Evolutionary conservation across 2,113 vertebrate genomes (phyloP).

Genomic region (Steatornis caripensis): DNA sequence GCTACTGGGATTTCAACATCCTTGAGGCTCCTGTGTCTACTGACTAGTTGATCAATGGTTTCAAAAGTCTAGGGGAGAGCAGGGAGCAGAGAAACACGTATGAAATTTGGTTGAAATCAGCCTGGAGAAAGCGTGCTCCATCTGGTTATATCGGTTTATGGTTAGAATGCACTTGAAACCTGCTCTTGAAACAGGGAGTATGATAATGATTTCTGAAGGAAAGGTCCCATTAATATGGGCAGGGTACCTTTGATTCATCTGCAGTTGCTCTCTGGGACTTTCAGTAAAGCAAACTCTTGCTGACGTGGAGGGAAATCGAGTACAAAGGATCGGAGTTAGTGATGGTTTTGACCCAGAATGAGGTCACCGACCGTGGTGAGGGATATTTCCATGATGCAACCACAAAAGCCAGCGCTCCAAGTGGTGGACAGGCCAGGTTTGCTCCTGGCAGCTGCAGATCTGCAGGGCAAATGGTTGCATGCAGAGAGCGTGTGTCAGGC

Average conservation of each 20-base stretch:
- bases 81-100: neutral
- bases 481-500: no score
- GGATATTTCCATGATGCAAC: neutral
- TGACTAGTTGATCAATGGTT: neutral
- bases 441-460: neutral
- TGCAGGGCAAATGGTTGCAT: neutral
- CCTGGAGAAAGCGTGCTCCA: neutral
- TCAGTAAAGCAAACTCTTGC: neutral
- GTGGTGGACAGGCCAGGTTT: neutral
- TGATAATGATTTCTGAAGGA: neutral
- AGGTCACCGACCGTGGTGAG: neutral
- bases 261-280: neutral
- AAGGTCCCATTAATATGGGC: neutral
- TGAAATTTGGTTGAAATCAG: neutral
- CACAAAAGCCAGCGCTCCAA: neutral
- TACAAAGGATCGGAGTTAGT: neutral
- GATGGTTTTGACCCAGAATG: neutral
- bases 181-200: neutral
- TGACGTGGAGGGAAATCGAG: neutral
- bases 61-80: neutral
- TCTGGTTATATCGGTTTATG: neutral
- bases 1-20: neutral
- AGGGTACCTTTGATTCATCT: neutral
- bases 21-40: neutral
- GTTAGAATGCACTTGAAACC: neutral